phyloP scores from a whole-genome alignment of 1,140 invertebrate species.

The Homalodisca vitripennis region DNA sequence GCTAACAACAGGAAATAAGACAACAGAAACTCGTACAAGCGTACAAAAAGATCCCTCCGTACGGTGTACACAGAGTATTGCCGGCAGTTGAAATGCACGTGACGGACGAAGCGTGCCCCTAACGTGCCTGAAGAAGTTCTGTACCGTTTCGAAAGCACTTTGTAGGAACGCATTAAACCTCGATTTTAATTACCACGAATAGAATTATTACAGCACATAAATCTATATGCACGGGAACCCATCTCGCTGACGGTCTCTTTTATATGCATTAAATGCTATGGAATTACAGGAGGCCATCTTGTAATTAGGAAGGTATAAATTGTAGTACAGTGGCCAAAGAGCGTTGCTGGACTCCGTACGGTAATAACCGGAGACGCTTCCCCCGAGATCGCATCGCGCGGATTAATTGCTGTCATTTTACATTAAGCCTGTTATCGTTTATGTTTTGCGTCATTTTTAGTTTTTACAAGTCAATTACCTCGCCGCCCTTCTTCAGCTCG shows the following conservation, averaged over 20 bases:
- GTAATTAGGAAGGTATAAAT: slow-evolving; percentile 13
- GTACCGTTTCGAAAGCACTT: too few species aligned
- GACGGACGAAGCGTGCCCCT: too few species aligned
- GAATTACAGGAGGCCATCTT: not conserved
- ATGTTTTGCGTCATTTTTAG: not conserved
- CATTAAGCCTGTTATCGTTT: not conserved
- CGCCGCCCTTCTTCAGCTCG: not conserved
- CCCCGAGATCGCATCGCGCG: not conserved
- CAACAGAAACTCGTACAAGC: too few species aligned
- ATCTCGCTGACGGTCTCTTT: slow-evolving; percentile 1
- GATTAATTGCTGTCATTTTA: slow-evolving; percentile 16
- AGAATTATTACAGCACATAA: not conserved
- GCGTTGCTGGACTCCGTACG: not conserved
- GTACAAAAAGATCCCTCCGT: too few species aligned
- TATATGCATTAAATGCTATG: slow-evolving; percentile 2
- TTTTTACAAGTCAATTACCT: not conserved
- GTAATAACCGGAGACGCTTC: too few species aligned
- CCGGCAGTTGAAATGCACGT: too few species aligned
- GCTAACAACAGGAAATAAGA: too few species aligned
- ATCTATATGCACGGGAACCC: slow-evolving; percentile 6
- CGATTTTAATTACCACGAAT: not conserved
- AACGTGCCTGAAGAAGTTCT: too few species aligned
- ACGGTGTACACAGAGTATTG: too few species aligned
- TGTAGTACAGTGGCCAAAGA: not conserved
- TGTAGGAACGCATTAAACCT: too few species aligned